Percentiles rank a stretch among this genome's conserved stretches.
phyloP scores from a whole-genome alignment of 2,797 vertebrate genomes.

The Acrossocheilus fasciatus region DNA sequence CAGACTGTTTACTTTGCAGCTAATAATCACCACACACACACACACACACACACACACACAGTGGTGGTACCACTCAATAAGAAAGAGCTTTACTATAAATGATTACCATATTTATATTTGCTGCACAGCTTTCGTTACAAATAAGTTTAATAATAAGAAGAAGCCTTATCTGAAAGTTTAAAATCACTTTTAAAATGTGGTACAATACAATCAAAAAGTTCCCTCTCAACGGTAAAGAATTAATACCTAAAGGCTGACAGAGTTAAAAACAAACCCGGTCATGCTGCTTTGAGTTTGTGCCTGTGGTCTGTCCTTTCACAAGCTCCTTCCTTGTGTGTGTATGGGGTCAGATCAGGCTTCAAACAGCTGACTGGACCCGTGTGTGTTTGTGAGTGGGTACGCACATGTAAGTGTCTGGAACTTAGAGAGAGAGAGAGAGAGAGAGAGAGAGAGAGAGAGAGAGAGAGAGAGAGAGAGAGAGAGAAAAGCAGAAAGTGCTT shows the following conservation, averaged over 20 bases:
- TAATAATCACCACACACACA: slow-evolving; percentile 21
- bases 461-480: background rate
- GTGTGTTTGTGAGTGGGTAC: slow-evolving; percentile 14
- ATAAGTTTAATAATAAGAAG: too few species aligned
- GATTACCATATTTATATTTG: background rate
- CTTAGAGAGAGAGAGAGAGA: slow-evolving; percentile 26
- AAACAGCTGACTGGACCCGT: slow-evolving; percentile 47
- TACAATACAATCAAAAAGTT: background rate
- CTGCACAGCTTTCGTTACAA: background rate
- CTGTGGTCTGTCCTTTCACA: slow-evolving; percentile 43
- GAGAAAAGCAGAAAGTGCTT: slow-evolving; percentile 28
- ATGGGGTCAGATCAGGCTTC: slow-evolving; percentile 49
- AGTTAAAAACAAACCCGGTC: slow-evolving; percentile 18
- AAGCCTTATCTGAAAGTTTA: background rate
- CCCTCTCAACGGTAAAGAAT: slow-evolving; percentile 12
- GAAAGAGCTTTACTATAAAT: background rate
- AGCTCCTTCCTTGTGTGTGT: slow-evolving; percentile 35
- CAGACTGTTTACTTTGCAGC: slow-evolving; percentile 46
- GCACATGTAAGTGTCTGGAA: background rate
- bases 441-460: background rate
- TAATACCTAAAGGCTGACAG: slow-evolving; percentile 5
- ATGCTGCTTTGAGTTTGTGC: slow-evolving; percentile 21
- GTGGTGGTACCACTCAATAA: background rate
- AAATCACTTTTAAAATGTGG: background rate
- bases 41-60: slow-evolving; percentile 3